phyloP scores from a whole-genome alignment of 2,888 invertebrate species.

The Timema cristinae region DNA sequence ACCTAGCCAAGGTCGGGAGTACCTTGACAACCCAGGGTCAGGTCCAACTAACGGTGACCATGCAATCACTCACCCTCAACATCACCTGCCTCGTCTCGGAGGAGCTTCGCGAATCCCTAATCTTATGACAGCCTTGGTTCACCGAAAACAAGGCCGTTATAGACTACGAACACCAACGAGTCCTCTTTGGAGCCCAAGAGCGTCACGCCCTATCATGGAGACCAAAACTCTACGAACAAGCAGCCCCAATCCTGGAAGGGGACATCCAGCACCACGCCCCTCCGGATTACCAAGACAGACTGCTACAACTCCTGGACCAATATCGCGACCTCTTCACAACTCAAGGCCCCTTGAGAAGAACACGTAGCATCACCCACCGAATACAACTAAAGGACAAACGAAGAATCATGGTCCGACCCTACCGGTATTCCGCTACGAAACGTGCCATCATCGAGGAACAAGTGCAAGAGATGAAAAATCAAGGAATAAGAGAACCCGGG shows the following conservation, averaged over 20 bases:
- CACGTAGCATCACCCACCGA: not conserved
- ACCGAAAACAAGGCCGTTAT: not conserved
- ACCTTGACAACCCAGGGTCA: too few relatives aligned
- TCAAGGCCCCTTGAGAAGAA: not conserved
- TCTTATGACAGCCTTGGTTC: too few relatives aligned
- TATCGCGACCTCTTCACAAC: not conserved
- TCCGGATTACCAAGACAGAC: not conserved
- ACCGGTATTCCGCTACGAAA: not conserved
- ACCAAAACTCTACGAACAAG: not conserved
- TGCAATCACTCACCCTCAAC: too few relatives aligned
- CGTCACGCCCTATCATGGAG: not conserved
- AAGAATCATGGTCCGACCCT: not conserved
- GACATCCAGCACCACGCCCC: not conserved
- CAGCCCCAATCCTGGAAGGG: not conserved
- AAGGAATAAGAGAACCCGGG: not conserved
- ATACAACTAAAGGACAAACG: not conserved
- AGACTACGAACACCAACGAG: not conserved
- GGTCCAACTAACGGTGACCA: too few relatives aligned
- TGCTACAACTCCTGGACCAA: not conserved
- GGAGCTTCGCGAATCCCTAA: too few relatives aligned
- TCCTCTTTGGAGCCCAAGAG: not conserved
- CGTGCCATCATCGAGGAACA: not conserved
- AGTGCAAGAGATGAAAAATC: not conserved
- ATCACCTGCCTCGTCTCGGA: too few relatives aligned
- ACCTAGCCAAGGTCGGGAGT: too few relatives aligned